Conservation (phyloP, 2,888 invertebrate species). For the Catocala nupta region DNA sequence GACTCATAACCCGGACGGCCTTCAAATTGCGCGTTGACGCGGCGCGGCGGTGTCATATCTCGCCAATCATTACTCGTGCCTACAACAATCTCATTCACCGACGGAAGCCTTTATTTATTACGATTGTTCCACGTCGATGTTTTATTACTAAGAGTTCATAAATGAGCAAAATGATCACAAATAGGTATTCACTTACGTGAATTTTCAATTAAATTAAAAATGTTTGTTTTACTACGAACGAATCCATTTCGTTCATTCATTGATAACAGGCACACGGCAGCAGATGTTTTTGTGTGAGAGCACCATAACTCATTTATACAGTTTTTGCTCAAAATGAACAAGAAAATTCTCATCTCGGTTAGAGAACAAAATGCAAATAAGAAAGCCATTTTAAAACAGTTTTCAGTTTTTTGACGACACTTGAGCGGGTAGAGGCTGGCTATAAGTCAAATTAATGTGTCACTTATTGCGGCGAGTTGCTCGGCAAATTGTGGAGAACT, state of each 20-base stretch:
- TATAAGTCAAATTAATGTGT: conserved; percentile 22
- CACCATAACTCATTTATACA: not conserved
- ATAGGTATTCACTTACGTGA: not conserved
- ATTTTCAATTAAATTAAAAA: conserved; percentile 5
- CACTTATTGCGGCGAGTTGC: not conserved
- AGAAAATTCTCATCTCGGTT: not conserved
- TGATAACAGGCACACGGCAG: too few relatives aligned
- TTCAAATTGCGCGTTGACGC: too few relatives aligned
- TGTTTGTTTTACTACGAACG: conserved; percentile 8
- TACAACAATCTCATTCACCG: not conserved
- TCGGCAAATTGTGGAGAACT: too few relatives aligned
- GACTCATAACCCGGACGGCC: too few relatives aligned
- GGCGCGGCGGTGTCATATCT: too few relatives aligned
- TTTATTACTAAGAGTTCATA: not conserved
- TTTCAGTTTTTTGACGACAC: not conserved
- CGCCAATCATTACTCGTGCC: not conserved
- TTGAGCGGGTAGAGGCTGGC: conserved; percentile 1
- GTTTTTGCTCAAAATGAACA: not conserved
- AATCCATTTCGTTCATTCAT: too few relatives aligned
- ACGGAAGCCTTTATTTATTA: not conserved
- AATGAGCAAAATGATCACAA: not conserved
- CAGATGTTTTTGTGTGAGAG: not conserved
- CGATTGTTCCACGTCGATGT: not conserved
- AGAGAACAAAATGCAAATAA: conserved; percentile 8
- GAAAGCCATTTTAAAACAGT: conserved; percentile 11